These are phyloP conservation scores for Palythoa caribaeorum DNA, from an alignment of 92 coral and sea anemone species.

Conservation along the genomic window DNA sequence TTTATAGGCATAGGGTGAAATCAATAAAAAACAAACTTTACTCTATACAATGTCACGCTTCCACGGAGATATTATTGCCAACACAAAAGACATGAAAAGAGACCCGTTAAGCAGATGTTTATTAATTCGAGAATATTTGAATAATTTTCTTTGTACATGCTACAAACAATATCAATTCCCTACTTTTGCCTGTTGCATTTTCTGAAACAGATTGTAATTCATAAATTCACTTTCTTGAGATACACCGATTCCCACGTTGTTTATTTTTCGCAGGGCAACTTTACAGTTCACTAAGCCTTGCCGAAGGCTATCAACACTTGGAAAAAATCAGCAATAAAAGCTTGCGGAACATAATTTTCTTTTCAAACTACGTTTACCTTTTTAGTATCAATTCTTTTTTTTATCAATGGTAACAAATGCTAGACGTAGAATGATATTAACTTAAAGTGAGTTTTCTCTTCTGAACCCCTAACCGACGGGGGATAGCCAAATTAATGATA, in stretches of 20 bases:
- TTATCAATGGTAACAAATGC: neutral
- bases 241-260: constrained; percentile 26
- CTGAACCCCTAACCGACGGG: neutral
- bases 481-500: neutral
- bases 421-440: neutral
- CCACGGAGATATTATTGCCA: constrained; percentile 49
- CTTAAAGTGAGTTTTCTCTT: neutral
- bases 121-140: constrained; percentile 44
- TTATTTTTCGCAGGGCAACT: constrained; percentile 25
- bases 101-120: constrained; percentile 49
- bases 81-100: constrained; percentile 43
- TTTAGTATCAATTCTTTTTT: neutral
- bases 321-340: constrained; percentile 13
- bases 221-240: constrained; percentile 24
- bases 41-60: constrained; percentile 49
- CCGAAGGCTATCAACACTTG: constrained; percentile 46
- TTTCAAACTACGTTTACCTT: neutral
- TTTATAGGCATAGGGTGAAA: constrained; percentile 45
- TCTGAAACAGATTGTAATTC: constrained; percentile 44
- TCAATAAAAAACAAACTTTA: constrained; percentile 49
- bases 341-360: neutral
- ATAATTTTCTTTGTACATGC: constrained; percentile 34
- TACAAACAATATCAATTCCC: constrained; percentile 34
- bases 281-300: constrained; percentile 41
- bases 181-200: constrained; percentile 31